Evolutionary conservation across 2,888 invertebrate species (phyloP).

Genomic region (Calephelis perditalis): DNA sequence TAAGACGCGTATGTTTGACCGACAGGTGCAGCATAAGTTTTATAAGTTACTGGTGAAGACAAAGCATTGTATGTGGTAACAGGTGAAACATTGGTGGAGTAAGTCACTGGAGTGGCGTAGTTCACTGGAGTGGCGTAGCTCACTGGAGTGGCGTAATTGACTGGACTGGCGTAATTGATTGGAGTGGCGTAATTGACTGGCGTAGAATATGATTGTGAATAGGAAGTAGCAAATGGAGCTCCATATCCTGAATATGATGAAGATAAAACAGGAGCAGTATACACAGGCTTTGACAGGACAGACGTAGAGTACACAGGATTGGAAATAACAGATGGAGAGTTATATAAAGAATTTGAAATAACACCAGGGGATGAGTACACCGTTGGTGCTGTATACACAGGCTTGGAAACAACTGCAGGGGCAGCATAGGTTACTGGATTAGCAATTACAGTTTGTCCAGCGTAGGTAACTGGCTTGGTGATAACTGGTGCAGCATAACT

Average conservation of each 20-base stretch:
- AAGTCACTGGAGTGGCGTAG: slow-evolving; percentile 28
- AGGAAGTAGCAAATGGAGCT: not conserved
- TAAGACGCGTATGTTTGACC: slow-evolving; percentile 1
- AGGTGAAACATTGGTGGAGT: slow-evolving; percentile 25
- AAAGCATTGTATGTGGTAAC: slow-evolving; percentile 19
- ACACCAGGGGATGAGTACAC: not conserved
- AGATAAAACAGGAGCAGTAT: not conserved
- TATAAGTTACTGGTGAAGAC: not conserved
- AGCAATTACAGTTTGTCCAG: not conserved
- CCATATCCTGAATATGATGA: not conserved
- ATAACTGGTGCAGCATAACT: slow-evolving; percentile 3
- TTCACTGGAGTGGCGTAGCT: slow-evolving; percentile 36
- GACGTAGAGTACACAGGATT: slow-evolving; percentile 1
- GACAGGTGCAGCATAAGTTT: not conserved
- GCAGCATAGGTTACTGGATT: slow-evolving; percentile 1
- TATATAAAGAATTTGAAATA: slow-evolving; percentile 3
- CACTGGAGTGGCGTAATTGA: slow-evolving; percentile 34
- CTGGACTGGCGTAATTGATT: not conserved
- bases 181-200: not conserved
- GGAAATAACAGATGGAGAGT: not conserved
- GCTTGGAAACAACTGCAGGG: slow-evolving; percentile 3
- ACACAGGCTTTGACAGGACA: slow-evolving; percentile 7
- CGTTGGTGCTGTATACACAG: slow-evolving; percentile 1
- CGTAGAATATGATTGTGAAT: not conserved
- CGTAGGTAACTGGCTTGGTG: slow-evolving; percentile 16